Evolutionary conservation across 2,797 vertebrate genomes (phyloP), one percentile per base, ranked within the genome.

Genomic region (Chiroxiphia lanceolata): DNA sequence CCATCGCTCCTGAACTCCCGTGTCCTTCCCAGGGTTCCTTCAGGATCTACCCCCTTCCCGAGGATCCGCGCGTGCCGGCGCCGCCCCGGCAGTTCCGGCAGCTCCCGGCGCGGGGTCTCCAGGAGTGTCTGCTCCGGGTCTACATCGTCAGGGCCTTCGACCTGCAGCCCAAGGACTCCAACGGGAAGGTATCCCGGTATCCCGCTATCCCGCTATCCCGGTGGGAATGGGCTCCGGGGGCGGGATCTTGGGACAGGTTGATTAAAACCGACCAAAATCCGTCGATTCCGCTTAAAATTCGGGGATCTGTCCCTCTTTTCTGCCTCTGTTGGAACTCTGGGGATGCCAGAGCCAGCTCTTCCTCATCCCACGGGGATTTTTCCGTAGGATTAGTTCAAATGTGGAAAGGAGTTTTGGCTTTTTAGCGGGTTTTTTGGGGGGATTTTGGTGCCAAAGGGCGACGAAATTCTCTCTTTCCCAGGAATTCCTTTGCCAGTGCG

Each of bases 131-230:
- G 40, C 96, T 99, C n/a, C 97, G 99, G 2, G 96, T 99, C 82
- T 99, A 99, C 87, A 22, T 99, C 92, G 94, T 99, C 86, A 98
- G 98, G 20, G 99, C 99, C 51, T 97, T 98, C 1, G 98, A 96
- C 9, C 98, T 99, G 60, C 99, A 99, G 89, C 99, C 99, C 78
- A 99, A 99, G 97, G 99, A 99, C 36, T 4, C 98, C 91, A 99
- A 99, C 3, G 99, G 99, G n/a, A 99, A 99, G 99, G 99, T 99
- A 96, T 44, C 38, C 38, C 38, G 38, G 10, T 10, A 38, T 38
- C 38, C 19, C 22, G 3, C n/a, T n/a, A n/a, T n/a, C n/a, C n/a
- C n/a, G n/a, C n/a, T n/a, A n/a, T n/a, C n/a, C n/a, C n/a, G n/a
- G n/a, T 20, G 74, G 71, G 67, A 47, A 25, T 6, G 33, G 26